A percentile compares a stretch with the other conserved stretches of the same genome.
phyloP scores from a whole-genome alignment of 2,113 vertebrate genomes.

The Xenopus laevis region DNA sequence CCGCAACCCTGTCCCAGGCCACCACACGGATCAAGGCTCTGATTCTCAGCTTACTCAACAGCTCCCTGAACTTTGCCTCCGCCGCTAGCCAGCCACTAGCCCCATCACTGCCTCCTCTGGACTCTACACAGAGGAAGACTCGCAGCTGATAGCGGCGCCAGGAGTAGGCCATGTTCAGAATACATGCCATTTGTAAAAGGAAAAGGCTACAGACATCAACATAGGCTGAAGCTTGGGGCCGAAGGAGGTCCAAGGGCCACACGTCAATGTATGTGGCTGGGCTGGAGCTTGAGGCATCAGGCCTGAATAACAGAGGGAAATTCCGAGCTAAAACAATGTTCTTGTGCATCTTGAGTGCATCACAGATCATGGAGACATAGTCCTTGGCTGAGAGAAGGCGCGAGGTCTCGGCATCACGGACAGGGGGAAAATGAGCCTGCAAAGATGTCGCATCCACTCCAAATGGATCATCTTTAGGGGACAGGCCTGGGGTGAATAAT shows the following conservation, averaged over 20 bases:
- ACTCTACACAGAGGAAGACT: slow-evolving; percentile 83
- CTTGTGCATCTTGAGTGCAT: slow-evolving; percentile 88
- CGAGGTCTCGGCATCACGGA: slow-evolving; percentile 69
- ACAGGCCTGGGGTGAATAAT: slow-evolving; percentile 63
- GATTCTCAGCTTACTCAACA: slow-evolving; percentile 80
- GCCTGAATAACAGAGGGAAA: slow-evolving; percentile 68
- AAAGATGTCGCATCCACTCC: slow-evolving; percentile 75
- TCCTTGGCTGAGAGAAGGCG: slow-evolving; percentile 73
- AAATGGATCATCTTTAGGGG: slow-evolving; percentile 66
- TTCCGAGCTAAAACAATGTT: slow-evolving; percentile 81
- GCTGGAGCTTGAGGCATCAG: slow-evolving; percentile 44
- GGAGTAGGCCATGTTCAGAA: slow-evolving; percentile 84
- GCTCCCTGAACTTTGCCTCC: slow-evolving; percentile 75
- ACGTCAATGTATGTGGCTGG: slow-evolving; percentile 73
- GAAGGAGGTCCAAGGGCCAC: slow-evolving; percentile 84
- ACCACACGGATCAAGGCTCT: slow-evolving; percentile 80
- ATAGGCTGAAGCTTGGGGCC: slow-evolving; percentile 67
- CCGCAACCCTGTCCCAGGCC: slow-evolving; percentile 73
- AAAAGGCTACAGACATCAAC: slow-evolving; percentile 87
- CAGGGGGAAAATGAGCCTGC: slow-evolving; percentile 80
- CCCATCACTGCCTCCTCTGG: slow-evolving; percentile 35
- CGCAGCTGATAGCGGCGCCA: slow-evolving; percentile 81
- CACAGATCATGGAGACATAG: slow-evolving; percentile 80
- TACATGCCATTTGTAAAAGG: slow-evolving; percentile 87
- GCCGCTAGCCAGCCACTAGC: slow-evolving; percentile 75